phyloP scores from a whole-genome alignment of 2,113 vertebrate species.

The Carassius gibelio region DNA sequence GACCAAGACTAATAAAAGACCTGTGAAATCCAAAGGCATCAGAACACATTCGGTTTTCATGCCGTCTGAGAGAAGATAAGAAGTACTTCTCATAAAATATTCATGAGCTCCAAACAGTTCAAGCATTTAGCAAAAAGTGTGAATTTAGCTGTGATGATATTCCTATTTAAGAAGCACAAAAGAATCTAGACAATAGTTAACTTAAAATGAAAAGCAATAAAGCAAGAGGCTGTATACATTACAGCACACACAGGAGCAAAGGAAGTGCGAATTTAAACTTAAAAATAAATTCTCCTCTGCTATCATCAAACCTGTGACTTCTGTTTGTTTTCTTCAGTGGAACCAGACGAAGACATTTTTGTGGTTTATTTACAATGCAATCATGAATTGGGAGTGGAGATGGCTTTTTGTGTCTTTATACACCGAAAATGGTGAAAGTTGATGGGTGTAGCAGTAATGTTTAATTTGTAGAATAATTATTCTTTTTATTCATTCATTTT shows the following conservation, averaged over 20 bases:
- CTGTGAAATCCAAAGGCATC: slow-evolving; percentile 39
- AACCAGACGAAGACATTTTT: background rate
- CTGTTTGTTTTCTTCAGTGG: background rate
- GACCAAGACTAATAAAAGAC: slow-evolving; percentile 35
- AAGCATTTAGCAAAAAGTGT: slow-evolving; percentile 41
- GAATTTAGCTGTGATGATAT: slow-evolving; percentile 32
- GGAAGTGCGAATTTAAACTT: background rate
- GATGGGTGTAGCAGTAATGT: background rate
- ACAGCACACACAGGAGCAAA: background rate
- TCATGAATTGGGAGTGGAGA: background rate
- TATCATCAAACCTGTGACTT: background rate
- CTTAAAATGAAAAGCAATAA: background rate
- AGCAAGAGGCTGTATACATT: background rate
- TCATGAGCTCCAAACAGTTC: slow-evolving; percentile 42
- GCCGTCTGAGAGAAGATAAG: slow-evolving; percentile 39
- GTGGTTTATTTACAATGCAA: background rate
- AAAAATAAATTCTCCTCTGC: background rate
- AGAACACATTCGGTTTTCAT: slow-evolving; percentile 34
- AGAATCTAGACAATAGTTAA: background rate
- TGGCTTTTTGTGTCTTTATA: background rate
- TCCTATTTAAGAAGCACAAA: background rate
- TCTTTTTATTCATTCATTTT: background rate
- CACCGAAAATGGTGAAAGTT: background rate
- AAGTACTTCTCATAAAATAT: slow-evolving; percentile 39
- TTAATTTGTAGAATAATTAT: background rate